Evolutionary conservation across 2,797 vertebrate species (phyloP).

Genomic region (Myotis vivesi): DNA sequence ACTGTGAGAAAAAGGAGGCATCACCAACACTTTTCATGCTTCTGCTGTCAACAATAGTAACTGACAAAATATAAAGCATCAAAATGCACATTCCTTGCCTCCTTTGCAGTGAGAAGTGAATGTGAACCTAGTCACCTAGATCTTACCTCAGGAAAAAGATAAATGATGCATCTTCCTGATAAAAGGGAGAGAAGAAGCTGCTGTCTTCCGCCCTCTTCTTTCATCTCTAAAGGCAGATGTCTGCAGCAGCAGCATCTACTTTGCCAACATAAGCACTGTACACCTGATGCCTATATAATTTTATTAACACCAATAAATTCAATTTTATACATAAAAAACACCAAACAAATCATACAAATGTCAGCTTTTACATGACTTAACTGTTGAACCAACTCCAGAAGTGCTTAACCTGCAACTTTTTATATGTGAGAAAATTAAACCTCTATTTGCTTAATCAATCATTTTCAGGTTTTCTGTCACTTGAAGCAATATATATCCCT

Average conservation of each 20-base stretch:
- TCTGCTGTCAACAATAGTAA: neutral
- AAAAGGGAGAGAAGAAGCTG: neutral
- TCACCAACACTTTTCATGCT: neutral
- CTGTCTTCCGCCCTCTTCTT: neutral
- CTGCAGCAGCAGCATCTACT: neutral
- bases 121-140: neutral
- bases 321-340: neutral
- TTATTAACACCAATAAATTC: neutral
- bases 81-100: neutral
- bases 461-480: neutral
- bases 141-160: neutral
- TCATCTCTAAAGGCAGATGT: neutral
- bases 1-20: neutral
- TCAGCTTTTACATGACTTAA: neutral
- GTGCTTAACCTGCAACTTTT: neutral
- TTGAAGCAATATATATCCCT: neutral
- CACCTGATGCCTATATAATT: neutral
- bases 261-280: neutral
- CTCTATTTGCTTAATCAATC: neutral
- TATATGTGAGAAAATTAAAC: neutral
- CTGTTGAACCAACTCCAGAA: neutral
- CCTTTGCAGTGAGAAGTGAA: neutral
- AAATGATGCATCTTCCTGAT: neutral
- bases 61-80: neutral
- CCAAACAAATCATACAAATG: neutral